Conservation (phyloP, 2,888 invertebrate genomes). For the Polia nebulosa region DNA sequence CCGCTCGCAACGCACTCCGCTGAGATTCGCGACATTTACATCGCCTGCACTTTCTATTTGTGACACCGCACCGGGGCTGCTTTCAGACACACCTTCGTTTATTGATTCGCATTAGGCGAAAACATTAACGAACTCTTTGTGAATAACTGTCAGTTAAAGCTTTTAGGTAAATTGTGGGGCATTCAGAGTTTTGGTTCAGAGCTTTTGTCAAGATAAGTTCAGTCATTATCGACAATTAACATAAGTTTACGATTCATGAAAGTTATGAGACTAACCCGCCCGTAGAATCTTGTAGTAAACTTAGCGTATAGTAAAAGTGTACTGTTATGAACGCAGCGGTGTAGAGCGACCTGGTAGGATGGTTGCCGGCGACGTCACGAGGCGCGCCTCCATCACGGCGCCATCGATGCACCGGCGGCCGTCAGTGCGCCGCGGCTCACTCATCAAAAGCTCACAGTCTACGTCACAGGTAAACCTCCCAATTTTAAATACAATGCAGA, state of each 20-base stretch:
- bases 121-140: conserved; percentile 20
- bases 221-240: background rate
- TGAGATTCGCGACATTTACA: conserved; percentile 84
- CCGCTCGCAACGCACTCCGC: conserved; percentile 54
- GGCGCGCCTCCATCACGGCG: conserved; percentile 89
- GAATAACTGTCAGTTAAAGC: conserved; percentile 10
- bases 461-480: conserved; percentile 82
- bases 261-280: background rate
- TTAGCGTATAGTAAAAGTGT: conserved; percentile 31
- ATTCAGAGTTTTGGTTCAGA: background rate
- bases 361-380: conserved; percentile 89
- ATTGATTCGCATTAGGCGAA: conserved; percentile 31
- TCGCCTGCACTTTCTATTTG: conserved; percentile 87
- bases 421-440: conserved; percentile 91
- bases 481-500: conserved; percentile 11
- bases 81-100: conserved; percentile 52
- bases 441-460: conserved; percentile 90
- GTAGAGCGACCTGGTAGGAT: conserved; percentile 71
- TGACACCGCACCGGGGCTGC: conserved; percentile 74
- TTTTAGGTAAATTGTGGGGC: conserved; percentile 12
- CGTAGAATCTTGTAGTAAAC: background rate
- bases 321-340: conserved; percentile 68
- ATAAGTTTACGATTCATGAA: background rate
- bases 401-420: conserved; percentile 90
- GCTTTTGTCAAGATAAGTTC: background rate